Conservation (phyloP, 1,140 invertebrate genomes). For the Spodoptera frugiperda region DNA sequence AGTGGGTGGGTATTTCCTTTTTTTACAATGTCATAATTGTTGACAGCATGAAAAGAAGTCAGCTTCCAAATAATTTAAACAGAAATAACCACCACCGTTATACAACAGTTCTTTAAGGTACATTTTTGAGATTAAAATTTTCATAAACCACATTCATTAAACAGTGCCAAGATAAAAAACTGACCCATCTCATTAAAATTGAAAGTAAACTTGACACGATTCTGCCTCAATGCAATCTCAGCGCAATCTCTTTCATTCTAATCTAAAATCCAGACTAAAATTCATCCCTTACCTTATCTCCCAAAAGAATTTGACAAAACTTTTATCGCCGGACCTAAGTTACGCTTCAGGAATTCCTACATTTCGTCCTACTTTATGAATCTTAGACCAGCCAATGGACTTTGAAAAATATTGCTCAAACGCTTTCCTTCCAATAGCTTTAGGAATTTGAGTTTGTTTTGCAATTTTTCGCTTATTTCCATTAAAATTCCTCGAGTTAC, state of each 20-base stretch:
- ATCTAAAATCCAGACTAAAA: slow-evolving; percentile 14
- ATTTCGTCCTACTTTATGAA: slow-evolving; percentile 30
- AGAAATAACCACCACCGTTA: no score
- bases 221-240: not conserved
- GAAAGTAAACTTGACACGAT: not conserved
- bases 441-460: slow-evolving; percentile 58
- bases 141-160: no score
- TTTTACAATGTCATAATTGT: no score
- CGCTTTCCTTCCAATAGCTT: slow-evolving; percentile 13
- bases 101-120: no score
- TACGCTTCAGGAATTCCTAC: slow-evolving; percentile 14
- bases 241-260: not conserved
- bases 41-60: no score
- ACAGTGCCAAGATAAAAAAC: not conserved
- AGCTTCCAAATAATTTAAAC: no score
- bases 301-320: slow-evolving; percentile 34
- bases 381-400: slow-evolving; percentile 20
- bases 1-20: no score
- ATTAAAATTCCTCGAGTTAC: slow-evolving; percentile 74
- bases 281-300: slow-evolving; percentile 1
- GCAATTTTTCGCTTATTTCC: slow-evolving; percentile 72
- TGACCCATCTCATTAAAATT: not conserved
- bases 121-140: no score
- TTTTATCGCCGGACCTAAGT: slow-evolving; percentile 33
- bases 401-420: slow-evolving; percentile 27